Base-by-base conservation (phyloP, 2,888 invertebrate genomes). In the Ormyrus pomaceus region DNA sequence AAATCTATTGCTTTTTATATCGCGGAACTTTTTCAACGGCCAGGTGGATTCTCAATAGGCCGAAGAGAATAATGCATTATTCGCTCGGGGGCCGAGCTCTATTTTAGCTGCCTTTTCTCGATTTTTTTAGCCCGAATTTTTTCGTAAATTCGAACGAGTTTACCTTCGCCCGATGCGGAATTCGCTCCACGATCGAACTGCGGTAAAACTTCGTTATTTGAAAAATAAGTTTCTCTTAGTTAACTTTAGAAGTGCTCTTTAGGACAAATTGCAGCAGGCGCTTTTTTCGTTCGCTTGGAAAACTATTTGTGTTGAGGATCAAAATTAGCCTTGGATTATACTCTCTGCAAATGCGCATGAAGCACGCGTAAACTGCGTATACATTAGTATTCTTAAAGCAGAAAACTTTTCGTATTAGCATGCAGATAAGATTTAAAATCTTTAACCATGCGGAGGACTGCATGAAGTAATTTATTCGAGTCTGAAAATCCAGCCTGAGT, bases 1-100 rank as follows among this genome's bases (percentile, higher is more conserved):
- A 58, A 66, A 76, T 76, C 48, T 69, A 76, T 76, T 55, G 76
- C 75, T 62, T 69, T 69, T 76, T 56, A 73, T 69, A 69, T 53
- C 59, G 46, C 45, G 45, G 6, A 59, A 73, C 34, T 11, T 75
- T 75, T 58, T 5, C 66, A 19, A 19, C 9, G 8, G 34, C 66
- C 51, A 13, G 34, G 53, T 53, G 45, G 55, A 34, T 64, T 64
- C 64, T 64, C 68, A 11, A 55, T 55, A 55, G 68, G 68, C 55
- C 55, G 34, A 53, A 6, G 34, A 46, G 66, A 34, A 53, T 53
- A 51, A 53, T 53, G n/a, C 51, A 10, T 53, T 34, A 5, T 34
- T 64, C n/a, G 48, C 46, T n/a, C n/a, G 58, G n/a, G 13, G 2
- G n/a, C 9, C 4, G 34, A 34, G 34, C 4, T 34, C 34, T 34